Percentiles rank a stretch among this genome's conserved stretches.
Conservation (phyloP, 2,113 vertebrate genomes). For the Brachyhypopomus gauderio region DNA sequence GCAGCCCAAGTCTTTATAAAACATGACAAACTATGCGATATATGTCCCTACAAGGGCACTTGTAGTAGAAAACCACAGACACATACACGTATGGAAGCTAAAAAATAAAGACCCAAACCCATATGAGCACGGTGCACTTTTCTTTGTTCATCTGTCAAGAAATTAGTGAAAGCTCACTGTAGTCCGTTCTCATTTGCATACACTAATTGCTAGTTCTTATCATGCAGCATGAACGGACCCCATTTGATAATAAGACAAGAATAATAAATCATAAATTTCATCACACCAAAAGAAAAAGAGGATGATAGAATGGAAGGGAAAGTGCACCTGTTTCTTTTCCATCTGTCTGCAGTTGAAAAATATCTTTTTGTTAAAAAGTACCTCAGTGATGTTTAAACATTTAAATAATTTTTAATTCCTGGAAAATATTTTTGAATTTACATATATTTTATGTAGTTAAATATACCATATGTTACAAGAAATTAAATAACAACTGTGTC, state of each 20-base stretch:
- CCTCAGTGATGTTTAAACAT: neutral
- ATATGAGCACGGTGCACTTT: conserved; percentile 37
- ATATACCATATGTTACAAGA: no score
- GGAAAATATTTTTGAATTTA: neutral
- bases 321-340: conserved; percentile 18
- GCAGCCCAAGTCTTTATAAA: neutral
- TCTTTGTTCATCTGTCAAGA: conserved; percentile 59
- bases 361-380: neutral
- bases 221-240: conserved; percentile 57
- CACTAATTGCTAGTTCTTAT: conserved; percentile 61
- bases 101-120: conserved; percentile 2
- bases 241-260: conserved; percentile 62
- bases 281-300: conserved; percentile 33
- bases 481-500: no score
- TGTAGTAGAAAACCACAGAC: conserved; percentile 10
- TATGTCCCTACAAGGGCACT: neutral
- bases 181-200: conserved; percentile 61
- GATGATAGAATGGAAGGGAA: conserved; percentile 30
- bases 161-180: conserved; percentile 54
- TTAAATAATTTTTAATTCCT: neutral
- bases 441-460: neutral
- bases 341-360: neutral
- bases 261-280: conserved; percentile 61
- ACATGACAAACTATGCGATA: neutral
- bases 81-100: neutral